Percentiles rank a stretch among this genome's conserved stretches.
Evolutionary conservation across 2,797 vertebrate genomes (phyloP).

Genomic region (Myiotriccus ornatus): DNA sequence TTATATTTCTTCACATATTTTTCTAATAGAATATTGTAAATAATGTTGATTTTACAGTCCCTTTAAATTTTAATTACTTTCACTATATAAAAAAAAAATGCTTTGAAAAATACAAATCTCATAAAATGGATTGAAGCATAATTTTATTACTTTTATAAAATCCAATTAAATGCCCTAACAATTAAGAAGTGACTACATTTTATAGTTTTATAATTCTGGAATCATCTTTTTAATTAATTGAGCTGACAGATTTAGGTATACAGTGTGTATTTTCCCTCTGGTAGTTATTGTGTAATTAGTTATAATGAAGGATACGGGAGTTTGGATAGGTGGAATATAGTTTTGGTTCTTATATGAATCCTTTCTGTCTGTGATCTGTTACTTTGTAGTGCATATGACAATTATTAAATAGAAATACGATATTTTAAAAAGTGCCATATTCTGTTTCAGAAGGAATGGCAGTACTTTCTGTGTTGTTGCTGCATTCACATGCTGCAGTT

Average conservation of each 20-base stretch:
- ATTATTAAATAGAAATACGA: neutral
- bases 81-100: neutral
- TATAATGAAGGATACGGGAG: constrained; percentile 86
- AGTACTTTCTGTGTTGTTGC: neutral
- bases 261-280: constrained; percentile 85
- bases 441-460: neutral
- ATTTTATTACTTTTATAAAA: constrained; percentile 56
- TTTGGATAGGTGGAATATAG: constrained; percentile 81
- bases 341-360: constrained; percentile 70
- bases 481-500: neutral
- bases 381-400: neutral
- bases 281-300: constrained; percentile 83
- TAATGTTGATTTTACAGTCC: constrained; percentile 44
- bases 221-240: constrained; percentile 91
- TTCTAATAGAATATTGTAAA: constrained; percentile 43
- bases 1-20: constrained; percentile 19
- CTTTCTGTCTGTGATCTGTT: constrained; percentile 33
- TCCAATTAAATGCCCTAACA: constrained; percentile 57
- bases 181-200: constrained; percentile 76
- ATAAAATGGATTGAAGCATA: constrained; percentile 30
- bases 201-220: constrained; percentile 86
- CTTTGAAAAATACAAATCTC: constrained; percentile 64
- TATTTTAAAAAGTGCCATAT: neutral
- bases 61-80: constrained; percentile 49
- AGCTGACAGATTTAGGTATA: constrained; percentile 86